Evolutionary conservation across 2,797 vertebrate genomes (phyloP).

Genomic region (Hippoglossus hippoglossus): DNA sequence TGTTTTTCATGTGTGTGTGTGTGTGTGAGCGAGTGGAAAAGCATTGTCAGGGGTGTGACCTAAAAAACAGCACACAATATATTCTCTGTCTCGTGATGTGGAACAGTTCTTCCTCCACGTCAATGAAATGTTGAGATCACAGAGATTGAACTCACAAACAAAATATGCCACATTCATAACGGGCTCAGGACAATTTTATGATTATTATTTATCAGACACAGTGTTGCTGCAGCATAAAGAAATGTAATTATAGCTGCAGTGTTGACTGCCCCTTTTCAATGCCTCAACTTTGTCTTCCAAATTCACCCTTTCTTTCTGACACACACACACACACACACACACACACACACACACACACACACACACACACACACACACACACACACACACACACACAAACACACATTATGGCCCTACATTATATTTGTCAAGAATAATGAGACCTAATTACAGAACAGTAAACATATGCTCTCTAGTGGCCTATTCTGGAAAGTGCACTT

Average conservation of each 20-base stretch:
- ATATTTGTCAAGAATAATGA: slow-evolving; percentile 11
- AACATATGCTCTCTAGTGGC: slow-evolving; percentile 54
- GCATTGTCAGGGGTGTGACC: slow-evolving; percentile 39
- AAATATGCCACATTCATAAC: slow-evolving; percentile 2
- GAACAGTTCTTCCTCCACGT: slow-evolving; percentile 12
- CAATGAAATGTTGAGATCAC: slow-evolving; percentile 11
- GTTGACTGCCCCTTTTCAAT: slow-evolving; percentile 39
- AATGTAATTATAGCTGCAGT: slow-evolving; percentile 26
- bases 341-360: not conserved
- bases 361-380: not conserved
- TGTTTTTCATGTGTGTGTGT: slow-evolving; percentile 2
- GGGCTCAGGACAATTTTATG: slow-evolving; percentile 5
- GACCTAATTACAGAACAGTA: slow-evolving; percentile 12
- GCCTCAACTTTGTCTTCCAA: slow-evolving; percentile 17
- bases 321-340: not conserved
- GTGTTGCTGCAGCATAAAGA: slow-evolving; percentile 1
- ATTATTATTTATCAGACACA: slow-evolving; percentile 19
- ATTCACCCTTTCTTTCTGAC: not conserved
- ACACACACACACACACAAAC: not conserved
- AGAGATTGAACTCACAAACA: slow-evolving; percentile 2
- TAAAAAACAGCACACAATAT: slow-evolving; percentile 43
- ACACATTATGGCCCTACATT: not conserved
- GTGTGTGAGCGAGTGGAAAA: slow-evolving; percentile 26
- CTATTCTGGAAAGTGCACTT: slow-evolving; percentile 7
- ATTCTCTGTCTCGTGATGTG: slow-evolving; percentile 30